phyloP scores from a whole-genome alignment of 1,140 invertebrate genomes.

The Gonioctena quinquepunctata region DNA sequence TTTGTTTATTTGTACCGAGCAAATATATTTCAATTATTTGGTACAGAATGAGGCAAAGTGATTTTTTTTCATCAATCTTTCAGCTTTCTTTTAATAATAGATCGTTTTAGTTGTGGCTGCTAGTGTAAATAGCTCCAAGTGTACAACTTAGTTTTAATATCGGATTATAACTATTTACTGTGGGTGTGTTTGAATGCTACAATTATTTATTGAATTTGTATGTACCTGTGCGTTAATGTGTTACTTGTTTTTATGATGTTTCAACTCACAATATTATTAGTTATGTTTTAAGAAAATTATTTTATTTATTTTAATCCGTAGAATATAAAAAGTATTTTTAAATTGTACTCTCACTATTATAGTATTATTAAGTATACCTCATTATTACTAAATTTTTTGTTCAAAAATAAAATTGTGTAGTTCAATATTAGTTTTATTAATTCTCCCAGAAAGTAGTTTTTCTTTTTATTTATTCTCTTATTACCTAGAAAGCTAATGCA shows the following conservation, averaged over 20 bases:
- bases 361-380: conserved; percentile 46
- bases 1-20: too few species aligned
- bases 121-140: conserved; percentile 16
- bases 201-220: conserved; percentile 30
- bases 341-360: conserved; percentile 26
- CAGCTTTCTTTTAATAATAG: background rate
- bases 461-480: too few species aligned
- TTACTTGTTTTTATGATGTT: conserved; percentile 10
- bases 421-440: background rate
- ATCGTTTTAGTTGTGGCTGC: conserved; percentile 17
- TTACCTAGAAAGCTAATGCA: too few species aligned
- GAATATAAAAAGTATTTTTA: conserved; percentile 20
- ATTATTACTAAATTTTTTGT: conserved; percentile 45
- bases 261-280: background rate
- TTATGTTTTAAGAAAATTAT: background rate
- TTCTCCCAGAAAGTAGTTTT: too few species aligned
- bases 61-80: background rate
- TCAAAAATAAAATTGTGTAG: conserved; percentile 28
- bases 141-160: conserved; percentile 29
- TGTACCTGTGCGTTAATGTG: conserved; percentile 23
- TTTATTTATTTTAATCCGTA: conserved; percentile 15
- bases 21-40: too few species aligned
- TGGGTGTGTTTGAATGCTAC: conserved; percentile 20
- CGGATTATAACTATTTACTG: background rate
- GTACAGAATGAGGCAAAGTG: background rate